These are phyloP conservation scores for Cichlasoma orientale DNA, from an alignment of 2,797 vertebrate genomes.

Conservation along the genomic window DNA sequence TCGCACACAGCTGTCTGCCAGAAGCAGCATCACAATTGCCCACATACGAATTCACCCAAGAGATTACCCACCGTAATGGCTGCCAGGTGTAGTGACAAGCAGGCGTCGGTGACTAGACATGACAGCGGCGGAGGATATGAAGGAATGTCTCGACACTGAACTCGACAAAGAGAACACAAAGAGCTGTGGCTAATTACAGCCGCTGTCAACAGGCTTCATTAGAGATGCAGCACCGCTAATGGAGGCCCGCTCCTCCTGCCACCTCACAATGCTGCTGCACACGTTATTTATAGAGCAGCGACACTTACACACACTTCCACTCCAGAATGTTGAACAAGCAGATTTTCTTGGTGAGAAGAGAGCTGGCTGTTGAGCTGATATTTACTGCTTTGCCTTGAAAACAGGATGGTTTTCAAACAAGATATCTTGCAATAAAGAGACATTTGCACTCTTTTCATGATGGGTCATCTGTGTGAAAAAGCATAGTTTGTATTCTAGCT, in stretches of 20 bases:
- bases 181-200: constrained; percentile 67
- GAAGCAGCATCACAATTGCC: constrained; percentile 11
- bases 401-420: background rate
- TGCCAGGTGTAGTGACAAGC: constrained; percentile 49
- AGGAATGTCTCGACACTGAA: constrained; percentile 33
- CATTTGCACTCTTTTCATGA: background rate
- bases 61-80: constrained; percentile 30
- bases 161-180: constrained; percentile 62
- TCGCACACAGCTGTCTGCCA: constrained; percentile 4
- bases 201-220: constrained; percentile 64
- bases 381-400: constrained; percentile 1
- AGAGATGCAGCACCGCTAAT: constrained; percentile 50
- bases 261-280: constrained; percentile 8
- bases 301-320: background rate
- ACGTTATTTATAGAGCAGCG: constrained; percentile 25
- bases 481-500: background rate
- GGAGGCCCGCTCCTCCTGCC: constrained; percentile 51
- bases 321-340: constrained; percentile 4
- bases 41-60: background rate
- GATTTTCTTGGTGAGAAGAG: constrained; percentile 11
- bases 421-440: background rate
- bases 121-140: constrained; percentile 36
- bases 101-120: constrained; percentile 17
- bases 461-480: background rate
- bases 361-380: constrained; percentile 12